Conservation (phyloP, 2,113 vertebrate species). For the Gulo gulo region DNA sequence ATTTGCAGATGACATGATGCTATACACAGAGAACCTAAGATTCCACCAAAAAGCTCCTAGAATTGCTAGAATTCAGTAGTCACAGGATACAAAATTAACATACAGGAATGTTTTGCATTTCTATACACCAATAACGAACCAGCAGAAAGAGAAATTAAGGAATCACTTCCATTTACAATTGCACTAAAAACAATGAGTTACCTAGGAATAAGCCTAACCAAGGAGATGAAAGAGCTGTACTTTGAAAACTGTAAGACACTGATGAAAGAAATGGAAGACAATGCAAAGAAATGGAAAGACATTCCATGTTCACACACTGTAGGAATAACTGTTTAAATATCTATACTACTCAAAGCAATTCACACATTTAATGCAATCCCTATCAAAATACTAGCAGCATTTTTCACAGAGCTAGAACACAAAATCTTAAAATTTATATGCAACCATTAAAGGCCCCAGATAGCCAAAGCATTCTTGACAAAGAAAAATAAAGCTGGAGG, state of each 20-base stretch:
- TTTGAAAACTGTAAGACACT: background rate
- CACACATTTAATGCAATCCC: background rate
- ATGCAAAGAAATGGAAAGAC: background rate
- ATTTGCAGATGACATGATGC: background rate
- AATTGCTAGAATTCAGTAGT: background rate
- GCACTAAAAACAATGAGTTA: background rate
- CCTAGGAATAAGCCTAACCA: background rate
- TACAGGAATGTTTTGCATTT: background rate
- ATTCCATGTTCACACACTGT: background rate
- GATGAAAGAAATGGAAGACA: background rate
- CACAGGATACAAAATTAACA: background rate
- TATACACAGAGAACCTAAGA: background rate
- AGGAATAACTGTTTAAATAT: background rate
- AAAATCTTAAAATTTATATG: background rate
- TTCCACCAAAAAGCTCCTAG: background rate
- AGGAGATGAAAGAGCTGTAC: background rate
- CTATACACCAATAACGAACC: background rate
- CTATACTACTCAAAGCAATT: background rate
- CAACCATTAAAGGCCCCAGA: background rate
- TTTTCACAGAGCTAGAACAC: background rate
- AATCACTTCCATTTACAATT: background rate
- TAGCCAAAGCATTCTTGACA: background rate
- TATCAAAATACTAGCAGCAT: background rate
- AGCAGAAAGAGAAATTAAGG: background rate
- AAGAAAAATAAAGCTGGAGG: background rate